Conservation (phyloP, 1,140 invertebrate genomes). For the Cherax destructor region DNA sequence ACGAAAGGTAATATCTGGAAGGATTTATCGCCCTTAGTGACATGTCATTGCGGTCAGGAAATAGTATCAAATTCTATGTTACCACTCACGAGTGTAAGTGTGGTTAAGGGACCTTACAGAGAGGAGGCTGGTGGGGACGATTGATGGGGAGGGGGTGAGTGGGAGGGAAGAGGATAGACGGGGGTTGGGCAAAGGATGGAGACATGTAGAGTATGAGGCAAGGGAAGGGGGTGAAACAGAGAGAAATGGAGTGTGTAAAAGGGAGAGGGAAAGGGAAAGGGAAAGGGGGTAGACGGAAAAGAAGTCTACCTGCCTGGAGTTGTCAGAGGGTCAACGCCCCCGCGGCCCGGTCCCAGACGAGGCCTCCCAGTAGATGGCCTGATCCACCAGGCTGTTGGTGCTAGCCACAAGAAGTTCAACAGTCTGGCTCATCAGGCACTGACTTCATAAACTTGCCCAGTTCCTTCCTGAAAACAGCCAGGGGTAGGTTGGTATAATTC, state of each 20-base stretch:
- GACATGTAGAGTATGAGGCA: background rate
- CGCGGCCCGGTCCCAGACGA: too few relatives aligned
- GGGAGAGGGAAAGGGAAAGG: conserved; percentile 19
- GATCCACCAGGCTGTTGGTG: too few relatives aligned
- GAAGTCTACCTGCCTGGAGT: too few relatives aligned
- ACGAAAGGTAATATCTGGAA: conserved; percentile 21
- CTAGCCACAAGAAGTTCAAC: too few relatives aligned
- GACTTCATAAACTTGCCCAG: too few relatives aligned
- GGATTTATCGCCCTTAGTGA: conserved; percentile 54
- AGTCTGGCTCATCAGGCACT: too few relatives aligned
- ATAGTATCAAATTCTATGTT: conserved; percentile 60
- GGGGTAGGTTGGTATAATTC: too few relatives aligned
- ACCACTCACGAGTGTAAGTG: conserved; percentile 30
- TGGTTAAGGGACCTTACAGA: background rate
- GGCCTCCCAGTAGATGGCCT: too few relatives aligned
- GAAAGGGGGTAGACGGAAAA: background rate
- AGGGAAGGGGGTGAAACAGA: background rate
- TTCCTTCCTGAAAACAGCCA: too few relatives aligned
- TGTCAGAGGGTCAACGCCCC: too few relatives aligned
- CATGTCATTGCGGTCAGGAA: conserved; percentile 39
- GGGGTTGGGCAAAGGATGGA: background rate
- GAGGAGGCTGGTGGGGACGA: background rate
- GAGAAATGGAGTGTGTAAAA: conserved; percentile 19
- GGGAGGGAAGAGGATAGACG: background rate
- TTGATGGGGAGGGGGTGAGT: background rate